A percentile compares a stretch with the other conserved stretches of the same genome.
Evolutionary conservation across 2,113 vertebrate species (phyloP).

Genomic region (Leucosticte australis): DNA sequence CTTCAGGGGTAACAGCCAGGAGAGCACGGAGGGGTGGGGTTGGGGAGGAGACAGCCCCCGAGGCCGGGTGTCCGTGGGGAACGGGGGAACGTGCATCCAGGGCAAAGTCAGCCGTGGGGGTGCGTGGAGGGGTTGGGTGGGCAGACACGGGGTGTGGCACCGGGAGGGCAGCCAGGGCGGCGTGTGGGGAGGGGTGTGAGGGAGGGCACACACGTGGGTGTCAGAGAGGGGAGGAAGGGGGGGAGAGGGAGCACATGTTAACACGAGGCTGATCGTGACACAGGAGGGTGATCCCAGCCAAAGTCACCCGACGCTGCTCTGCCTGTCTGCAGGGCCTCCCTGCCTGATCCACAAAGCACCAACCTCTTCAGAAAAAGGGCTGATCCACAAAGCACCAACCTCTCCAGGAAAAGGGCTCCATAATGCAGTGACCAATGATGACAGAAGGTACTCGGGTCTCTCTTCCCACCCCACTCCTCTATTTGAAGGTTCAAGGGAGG

Average conservation of each 20-base stretch:
- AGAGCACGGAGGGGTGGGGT: conserved; percentile 46
- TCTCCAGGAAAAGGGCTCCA: neutral
- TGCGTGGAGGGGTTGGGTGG: neutral
- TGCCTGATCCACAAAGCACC: neutral
- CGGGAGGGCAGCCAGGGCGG: rapidly evolving
- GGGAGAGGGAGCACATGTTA: conserved; percentile 15
- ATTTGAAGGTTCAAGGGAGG: neutral
- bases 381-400: neutral
- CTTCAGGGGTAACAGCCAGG: conserved; percentile 72
- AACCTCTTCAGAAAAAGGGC: neutral
- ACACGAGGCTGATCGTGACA: neutral
- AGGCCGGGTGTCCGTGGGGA: rapidly evolving
- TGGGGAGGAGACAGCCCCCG: neutral
- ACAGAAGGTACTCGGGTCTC: neutral
- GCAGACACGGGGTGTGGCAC: neutral
- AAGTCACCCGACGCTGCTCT: rapidly evolving
- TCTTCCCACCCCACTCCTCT: neutral
- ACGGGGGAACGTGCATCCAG: rapidly evolving
- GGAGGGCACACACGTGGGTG: neutral
- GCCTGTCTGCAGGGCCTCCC: rapidly evolving
- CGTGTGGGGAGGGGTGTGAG: neutral
- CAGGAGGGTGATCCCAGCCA: neutral
- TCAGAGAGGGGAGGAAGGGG: neutral
- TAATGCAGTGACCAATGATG: neutral
- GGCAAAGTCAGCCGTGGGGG: neutral